Base-by-base conservation (phyloP, 2,113 vertebrate species). In the Hirundichthys speculiger region DNA sequence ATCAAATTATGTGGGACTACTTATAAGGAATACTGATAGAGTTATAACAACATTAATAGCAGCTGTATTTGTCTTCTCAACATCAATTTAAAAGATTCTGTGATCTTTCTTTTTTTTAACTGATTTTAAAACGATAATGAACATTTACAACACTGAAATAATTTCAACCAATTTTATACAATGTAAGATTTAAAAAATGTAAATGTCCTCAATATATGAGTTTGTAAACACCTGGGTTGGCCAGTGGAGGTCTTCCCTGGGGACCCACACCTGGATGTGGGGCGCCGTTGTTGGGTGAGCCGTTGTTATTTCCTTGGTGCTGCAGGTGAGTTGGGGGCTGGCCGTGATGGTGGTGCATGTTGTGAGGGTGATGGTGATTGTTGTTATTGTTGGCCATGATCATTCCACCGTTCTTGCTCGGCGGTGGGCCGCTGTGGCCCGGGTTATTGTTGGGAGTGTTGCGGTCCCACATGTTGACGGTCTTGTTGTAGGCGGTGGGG, bases 381-480 rank as follows among this genome's bases (percentile, higher is more conserved):
- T 91, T 89, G 73, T 83, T 89, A 77, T 78, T 89, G 79, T 84
- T 90, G 65, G 86, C 50, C 30, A 82, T 65, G 50, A 73, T 82
- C 58, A 82, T 85, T 60, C 85, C 82, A 54, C 85, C 88, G 65
- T 84, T 90, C 77, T 91, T 94, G 90, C 82, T 94, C 83, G 95
- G 92, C 82, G 94, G 91, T 64, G 95, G 93, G 40, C 94, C 93
- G 62, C 91, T 94, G 89, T 95, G 95, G 83, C 93, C 69, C 47
- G 80, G 75, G 75, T 88, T 93, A 90, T 89, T 91, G 90, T 91
- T 94, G 45, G 96, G 93, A 89, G 94, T 97, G 88, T 98, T 99
- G 82, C 94, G 95, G 89, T 99, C 98, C 98, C 98, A 99, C 96
- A 99, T 93, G 86, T 98, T 99, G 90, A 96, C 96, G 85, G 94